Base-by-base conservation (phyloP, 2,113 vertebrate genomes). In the Rhinogobius similis region DNA sequence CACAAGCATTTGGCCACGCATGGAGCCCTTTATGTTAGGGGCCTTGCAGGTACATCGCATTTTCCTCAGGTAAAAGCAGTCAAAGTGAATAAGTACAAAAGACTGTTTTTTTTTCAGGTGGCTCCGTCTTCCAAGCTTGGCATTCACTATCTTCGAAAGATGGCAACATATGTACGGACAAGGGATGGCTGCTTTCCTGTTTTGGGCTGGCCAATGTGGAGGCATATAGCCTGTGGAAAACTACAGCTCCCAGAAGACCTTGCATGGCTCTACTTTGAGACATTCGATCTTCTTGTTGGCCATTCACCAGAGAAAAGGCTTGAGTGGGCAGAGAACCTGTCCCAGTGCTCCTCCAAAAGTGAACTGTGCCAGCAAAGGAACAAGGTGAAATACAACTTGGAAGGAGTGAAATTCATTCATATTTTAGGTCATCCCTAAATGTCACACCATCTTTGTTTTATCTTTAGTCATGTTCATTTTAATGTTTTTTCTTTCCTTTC, bases 241-340 rank as follows among this genome's bases (percentile, higher is more conserved):
- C 92, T 99, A 58, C 97, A 97, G 92, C 85, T 99, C 32, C 77
- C 89, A 32, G 94, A 94, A 61, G 95, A 94, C 10, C 74, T 95
- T 29, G 97, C 96, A 0, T 99, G 98, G 98, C 93, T 99, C 23
- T 98, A 98, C 89, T 97, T 98, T 59, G 95, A 99, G 85, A 93
- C 95, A 8, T 99, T 96, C 75, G 94, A 95, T 83, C 92, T 94
- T 38, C 90, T 98, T 26, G 50, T 78, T 0, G 82, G 79, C 16
- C 92, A 79, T 36, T 74, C 90, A 0, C 83, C 95, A 0, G 84
- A 92, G 24, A 80, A 93, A 56, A 92, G 93, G 53, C 90, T 99
- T 26, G 94, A 95, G 77, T 90, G 95, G 94, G 97, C 96, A 0
- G 97, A 98, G 81, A 76, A 88, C 18, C 84, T 94, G 12, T 97